phyloP scores from a whole-genome alignment of 2,113 vertebrate species.

The Raja brachyura region DNA sequence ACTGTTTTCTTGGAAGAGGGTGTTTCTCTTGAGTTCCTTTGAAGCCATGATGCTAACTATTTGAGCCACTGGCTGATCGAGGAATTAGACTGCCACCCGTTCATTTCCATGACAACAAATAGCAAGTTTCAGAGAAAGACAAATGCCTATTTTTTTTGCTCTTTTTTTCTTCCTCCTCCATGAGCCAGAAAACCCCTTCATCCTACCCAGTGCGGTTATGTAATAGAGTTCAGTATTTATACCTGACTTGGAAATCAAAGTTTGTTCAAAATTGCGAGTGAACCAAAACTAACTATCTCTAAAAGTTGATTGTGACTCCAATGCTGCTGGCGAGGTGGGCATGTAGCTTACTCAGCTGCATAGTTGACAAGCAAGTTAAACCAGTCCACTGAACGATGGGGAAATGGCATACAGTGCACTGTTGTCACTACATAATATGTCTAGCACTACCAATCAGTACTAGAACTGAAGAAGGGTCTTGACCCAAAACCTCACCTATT shows the following conservation, averaged over 20 bases:
- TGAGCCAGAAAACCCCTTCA: background rate
- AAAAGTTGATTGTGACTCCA: background rate
- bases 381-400: background rate
- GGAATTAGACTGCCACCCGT: background rate
- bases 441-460: no score
- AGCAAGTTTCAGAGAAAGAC: background rate
- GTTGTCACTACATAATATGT: no score
- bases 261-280: background rate
- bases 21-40: background rate
- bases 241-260: background rate
- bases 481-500: no score
- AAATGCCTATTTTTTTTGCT: background rate
- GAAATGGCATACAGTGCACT: no score
- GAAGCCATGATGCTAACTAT: background rate
- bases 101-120: background rate
- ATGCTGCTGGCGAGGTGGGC: background rate
- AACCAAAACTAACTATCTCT: background rate
- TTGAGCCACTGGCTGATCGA: background rate
- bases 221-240: background rate
- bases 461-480: no score
- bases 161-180: background rate
- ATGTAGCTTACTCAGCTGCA: background rate
- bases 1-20: conserved; percentile 5
- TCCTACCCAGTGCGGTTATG: background rate
- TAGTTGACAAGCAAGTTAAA: background rate